These are phyloP conservation scores for Mycalesis mineus DNA, from an alignment of 2,888 invertebrate species.

Conservation along the genomic window DNA sequence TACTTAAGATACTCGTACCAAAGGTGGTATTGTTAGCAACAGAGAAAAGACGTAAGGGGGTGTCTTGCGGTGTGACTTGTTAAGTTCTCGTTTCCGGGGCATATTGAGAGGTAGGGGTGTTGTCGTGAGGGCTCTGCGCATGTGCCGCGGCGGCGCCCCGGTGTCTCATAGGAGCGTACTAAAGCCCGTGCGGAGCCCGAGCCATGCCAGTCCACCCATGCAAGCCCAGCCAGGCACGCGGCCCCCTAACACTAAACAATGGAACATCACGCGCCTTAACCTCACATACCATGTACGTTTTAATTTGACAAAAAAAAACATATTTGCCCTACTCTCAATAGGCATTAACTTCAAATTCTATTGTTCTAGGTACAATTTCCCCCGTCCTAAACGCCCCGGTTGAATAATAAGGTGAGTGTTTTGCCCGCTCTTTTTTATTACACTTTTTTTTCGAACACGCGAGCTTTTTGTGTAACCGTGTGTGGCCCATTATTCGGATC, in stretches of 20 bases:
- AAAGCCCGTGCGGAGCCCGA: conserved; percentile 57
- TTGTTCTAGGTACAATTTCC: conserved; percentile 58
- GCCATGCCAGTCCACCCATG: conserved; percentile 60
- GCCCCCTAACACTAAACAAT: conserved; percentile 31
- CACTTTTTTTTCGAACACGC: conserved; percentile 21
- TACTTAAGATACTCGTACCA: conserved; percentile 1
- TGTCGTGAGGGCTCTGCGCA: conserved; percentile 71
- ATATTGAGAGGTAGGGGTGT: conserved; percentile 68
- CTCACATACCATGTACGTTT: conserved; percentile 46
- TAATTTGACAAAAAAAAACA: not conserved
- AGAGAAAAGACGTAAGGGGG: conserved; percentile 35
- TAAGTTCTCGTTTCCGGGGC: conserved; percentile 72
- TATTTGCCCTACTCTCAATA: not conserved
- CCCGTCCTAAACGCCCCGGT: conserved; percentile 42
- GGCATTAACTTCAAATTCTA: conserved; percentile 30
- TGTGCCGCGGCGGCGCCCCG: conserved; percentile 68
- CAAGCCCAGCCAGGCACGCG: conserved; percentile 49
- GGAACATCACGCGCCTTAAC: conserved; percentile 41
- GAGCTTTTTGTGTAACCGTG: conserved; percentile 4
- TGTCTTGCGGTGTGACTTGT: conserved; percentile 63
- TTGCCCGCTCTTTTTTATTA: conserved; percentile 30
- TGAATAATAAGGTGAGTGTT: conserved; percentile 51
- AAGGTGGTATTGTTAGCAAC: not conserved
- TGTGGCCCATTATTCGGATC: not conserved
- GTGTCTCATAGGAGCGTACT: conserved; percentile 69